These are phyloP conservation scores for Tuta absoluta DNA, from an alignment of 2,888 invertebrate genomes.

Conservation along the genomic window DNA sequence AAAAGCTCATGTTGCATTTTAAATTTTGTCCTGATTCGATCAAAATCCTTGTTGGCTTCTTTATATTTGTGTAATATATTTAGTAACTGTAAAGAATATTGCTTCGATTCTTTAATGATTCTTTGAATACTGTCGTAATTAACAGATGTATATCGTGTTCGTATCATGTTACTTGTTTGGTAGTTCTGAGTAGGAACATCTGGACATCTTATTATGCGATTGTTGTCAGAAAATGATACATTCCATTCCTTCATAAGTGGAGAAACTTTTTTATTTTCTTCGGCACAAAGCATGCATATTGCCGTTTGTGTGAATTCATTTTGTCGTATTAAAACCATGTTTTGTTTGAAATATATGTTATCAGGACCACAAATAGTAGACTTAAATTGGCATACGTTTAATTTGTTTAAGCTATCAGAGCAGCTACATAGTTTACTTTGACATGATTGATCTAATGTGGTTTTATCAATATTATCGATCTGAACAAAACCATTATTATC, in stretches of 20 bases:
- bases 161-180: not conserved
- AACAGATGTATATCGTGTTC: not conserved
- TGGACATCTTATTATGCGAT: not conserved
- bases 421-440: constrained; percentile 21
- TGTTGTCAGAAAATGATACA: not conserved
- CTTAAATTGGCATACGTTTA: constrained; percentile 17
- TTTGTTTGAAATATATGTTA: constrained; percentile 18
- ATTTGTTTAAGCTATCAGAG: constrained; percentile 15
- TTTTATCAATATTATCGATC: not conserved
- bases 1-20: constrained; percentile 26
- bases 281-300: not conserved
- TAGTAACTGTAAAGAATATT: constrained; percentile 47
- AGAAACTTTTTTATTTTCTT: not conserved
- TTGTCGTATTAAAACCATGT: constrained; percentile 17
- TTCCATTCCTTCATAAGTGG: not conserved
- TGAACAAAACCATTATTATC: not conserved
- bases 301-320: constrained; percentile 27
- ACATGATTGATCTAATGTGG: constrained; percentile 3
- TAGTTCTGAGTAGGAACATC: not conserved
- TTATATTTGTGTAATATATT: constrained; percentile 54
- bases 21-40: constrained; percentile 47
- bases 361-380: constrained; percentile 22
- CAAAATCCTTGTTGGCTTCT: constrained; percentile 55
- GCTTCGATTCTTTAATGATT: constrained; percentile 49
- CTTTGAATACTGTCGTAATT: constrained; percentile 44